These are phyloP conservation scores for Murina feae DNA, from an alignment of 2,113 vertebrate genomes.

Conservation along the genomic window DNA sequence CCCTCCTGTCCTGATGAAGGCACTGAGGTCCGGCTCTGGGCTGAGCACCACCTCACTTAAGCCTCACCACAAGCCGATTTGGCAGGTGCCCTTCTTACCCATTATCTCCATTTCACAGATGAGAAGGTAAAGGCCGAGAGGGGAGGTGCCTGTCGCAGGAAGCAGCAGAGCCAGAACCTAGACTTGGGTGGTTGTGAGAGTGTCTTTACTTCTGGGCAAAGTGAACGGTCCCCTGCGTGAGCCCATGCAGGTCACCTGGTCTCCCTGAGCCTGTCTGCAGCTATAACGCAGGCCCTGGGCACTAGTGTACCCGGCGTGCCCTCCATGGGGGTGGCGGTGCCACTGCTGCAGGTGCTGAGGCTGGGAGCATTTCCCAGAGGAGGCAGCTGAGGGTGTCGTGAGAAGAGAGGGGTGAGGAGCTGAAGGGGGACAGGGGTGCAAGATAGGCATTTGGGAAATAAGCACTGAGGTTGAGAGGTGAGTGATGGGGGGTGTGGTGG, in stretches of 20 bases:
- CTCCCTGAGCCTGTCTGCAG: neutral
- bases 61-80: fast-evolving
- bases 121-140: neutral
- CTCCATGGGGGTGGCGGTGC: neutral
- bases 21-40: neutral
- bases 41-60: fast-evolving
- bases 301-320: fast-evolving
- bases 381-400: neutral
- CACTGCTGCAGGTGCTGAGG: neutral
- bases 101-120: neutral
- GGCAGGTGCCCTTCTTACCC: neutral
- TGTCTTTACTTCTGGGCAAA: neutral
- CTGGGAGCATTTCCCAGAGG: neutral
- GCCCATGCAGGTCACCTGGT: fast-evolving
- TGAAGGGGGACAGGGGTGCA: neutral
- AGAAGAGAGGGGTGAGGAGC: neutral
- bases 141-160: neutral
- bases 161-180: neutral
- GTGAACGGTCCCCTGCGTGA: neutral
- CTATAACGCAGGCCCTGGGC: too few species aligned
- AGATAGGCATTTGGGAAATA: neutral
- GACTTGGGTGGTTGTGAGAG: fast-evolving
- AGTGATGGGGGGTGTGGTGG: neutral
- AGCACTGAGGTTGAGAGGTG: neutral
- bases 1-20: fast-evolving